Conservation (phyloP, 2,888 invertebrate genomes). For the Argynnis bischoffii region DNA sequence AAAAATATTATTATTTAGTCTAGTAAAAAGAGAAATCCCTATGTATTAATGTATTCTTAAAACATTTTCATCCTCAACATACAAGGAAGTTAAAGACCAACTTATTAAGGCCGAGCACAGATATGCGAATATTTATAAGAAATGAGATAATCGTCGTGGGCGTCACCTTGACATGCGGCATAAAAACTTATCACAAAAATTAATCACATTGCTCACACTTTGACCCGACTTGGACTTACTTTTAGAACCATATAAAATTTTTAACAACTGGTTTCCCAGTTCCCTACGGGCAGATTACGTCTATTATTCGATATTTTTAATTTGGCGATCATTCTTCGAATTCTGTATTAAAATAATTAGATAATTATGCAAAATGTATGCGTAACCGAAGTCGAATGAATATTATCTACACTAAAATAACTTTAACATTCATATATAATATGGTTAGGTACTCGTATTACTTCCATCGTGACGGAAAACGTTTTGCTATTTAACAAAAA, state of each 20-base stretch:
- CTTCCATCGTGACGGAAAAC: too few relatives aligned
- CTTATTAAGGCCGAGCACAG: slow-evolving; percentile 21
- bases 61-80: background rate
- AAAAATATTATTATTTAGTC: too few relatives aligned
- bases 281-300: slow-evolving; percentile 10
- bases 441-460: background rate
- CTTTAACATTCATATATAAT: slow-evolving; percentile 5
- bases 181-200: slow-evolving; percentile 42
- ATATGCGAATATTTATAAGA: slow-evolving; percentile 33
- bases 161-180: slow-evolving; percentile 43
- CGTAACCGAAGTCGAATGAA: slow-evolving; percentile 2
- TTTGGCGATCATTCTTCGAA: slow-evolving; percentile 2
- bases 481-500: too few relatives aligned
- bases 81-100: slow-evolving; percentile 26
- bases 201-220: slow-evolving; percentile 36
- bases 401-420: slow-evolving; percentile 5
- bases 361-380: slow-evolving; percentile 16
- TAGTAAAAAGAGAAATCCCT: background rate
- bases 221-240: slow-evolving; percentile 35
- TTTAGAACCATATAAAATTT: slow-evolving; percentile 31
- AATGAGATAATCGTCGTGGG: slow-evolving; percentile 43
- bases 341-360: slow-evolving; percentile 1
- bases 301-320: slow-evolving; percentile 4
- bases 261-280: slow-evolving; percentile 30
- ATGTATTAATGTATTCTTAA: background rate